Base-by-base conservation (phyloP, 2,113 vertebrate species). In the Mystacornis crossleyi region DNA sequence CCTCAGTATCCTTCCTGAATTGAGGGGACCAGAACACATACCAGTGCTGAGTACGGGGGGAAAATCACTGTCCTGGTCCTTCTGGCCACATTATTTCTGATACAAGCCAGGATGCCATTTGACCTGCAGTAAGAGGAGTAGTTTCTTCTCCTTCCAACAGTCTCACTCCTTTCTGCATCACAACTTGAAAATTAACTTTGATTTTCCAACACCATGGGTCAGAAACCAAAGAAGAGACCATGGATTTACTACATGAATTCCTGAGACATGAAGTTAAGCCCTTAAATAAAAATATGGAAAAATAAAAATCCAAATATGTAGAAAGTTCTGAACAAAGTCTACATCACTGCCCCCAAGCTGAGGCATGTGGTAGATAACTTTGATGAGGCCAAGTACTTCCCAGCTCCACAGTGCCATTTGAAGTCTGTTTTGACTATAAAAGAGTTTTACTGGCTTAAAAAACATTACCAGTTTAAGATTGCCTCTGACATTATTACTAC, bases 271-370 rank as follows among this genome's bases (percentile, higher is more conserved):
- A 9, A 51, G 17, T 33, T 55, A 43, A 81, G 6, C 4, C 10
- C 12, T 64, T 45, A 61, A 80, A 71, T 42, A 53, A 81, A 86
- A 82, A 67, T 9, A 20, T 17, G 14, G 38, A 23, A 51, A 26
- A 19, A 61, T 19, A 61, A 21, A 77, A n/a, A 47, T 8, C 14
- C 26, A 47, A 66, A 60, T 4, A 50, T 45, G 73, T 1, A 36
- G 16, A 78, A 50, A 82, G 42, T 25, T 47, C 42, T 71, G 11
- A 83, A 65, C 4, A 51, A 69, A 75, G 64, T 31, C 18, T 8
- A 7, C 1, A 1, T 55, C 43, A 47, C 25, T 0, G 3, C 4
- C 10, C 11, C 15, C 14, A 8, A 77, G 17, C 23, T 54, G 50
- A 38, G 26, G 36, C 4, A 11, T 33, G 12, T 23, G 14, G 33